These are phyloP conservation scores for Drosophila quadrilineata DNA, from an alignment of 1,140 invertebrate species.

Conservation along the genomic window DNA sequence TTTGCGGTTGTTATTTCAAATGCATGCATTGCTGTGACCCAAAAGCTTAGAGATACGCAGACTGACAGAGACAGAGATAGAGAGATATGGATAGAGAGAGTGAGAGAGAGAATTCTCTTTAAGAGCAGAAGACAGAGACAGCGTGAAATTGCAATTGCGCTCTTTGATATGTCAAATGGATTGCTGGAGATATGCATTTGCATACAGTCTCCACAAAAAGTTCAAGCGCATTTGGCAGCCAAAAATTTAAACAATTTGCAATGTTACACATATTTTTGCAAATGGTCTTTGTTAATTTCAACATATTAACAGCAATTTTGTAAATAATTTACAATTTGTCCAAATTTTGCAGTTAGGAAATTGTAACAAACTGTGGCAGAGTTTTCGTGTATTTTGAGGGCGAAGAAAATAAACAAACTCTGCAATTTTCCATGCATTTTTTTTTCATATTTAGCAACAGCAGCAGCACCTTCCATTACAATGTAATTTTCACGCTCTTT, in stretches of 20 bases:
- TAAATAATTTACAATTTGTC: too few species aligned
- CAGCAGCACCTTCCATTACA: constrained; percentile 27
- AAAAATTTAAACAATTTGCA: too few species aligned
- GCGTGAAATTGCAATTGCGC: too few species aligned
- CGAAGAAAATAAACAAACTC: not conserved
- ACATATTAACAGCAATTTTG: too few species aligned
- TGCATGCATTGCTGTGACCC: constrained; percentile 28
- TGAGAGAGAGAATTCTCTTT: not conserved
- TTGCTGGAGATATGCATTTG: constrained; percentile 16
- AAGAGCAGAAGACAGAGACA: too few species aligned
- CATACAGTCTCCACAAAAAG: too few species aligned
- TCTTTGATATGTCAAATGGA: constrained; percentile 7
- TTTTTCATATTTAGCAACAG: constrained; percentile 24
- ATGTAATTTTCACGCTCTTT: constrained; percentile 40
- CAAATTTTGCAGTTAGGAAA: constrained; percentile 1
- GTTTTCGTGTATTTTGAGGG: not conserved
- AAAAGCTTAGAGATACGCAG: not conserved
- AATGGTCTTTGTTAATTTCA: too few species aligned
- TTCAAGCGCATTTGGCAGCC: too few species aligned
- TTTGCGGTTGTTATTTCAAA: constrained; percentile 33
- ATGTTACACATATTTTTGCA: not conserved
- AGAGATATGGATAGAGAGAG: not conserved
- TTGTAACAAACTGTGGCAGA: not conserved
- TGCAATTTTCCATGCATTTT: not conserved
- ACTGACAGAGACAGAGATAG: not conserved